A percentile compares a stretch with the other conserved stretches of the same genome.
Evolutionary conservation across 2,113 vertebrate genomes (phyloP).

Genomic region (Isurus oxyrinchus): DNA sequence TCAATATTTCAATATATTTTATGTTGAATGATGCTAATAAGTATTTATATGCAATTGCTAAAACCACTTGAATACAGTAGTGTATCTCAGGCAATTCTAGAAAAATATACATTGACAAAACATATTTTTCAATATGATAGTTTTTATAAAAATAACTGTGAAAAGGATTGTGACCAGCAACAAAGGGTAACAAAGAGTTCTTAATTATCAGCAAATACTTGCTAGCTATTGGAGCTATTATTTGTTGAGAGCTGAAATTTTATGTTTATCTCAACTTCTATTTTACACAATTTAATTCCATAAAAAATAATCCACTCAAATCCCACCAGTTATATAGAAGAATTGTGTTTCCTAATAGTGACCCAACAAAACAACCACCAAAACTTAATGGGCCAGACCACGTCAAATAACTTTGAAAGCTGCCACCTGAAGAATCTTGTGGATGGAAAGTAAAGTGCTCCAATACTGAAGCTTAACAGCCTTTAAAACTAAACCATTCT

Average conservation of each 20-base stretch:
- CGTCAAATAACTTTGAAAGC: neutral
- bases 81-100: neutral
- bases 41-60: neutral
- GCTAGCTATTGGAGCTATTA: neutral
- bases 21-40: neutral
- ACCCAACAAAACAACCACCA: neutral
- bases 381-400: neutral
- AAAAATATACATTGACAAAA: neutral
- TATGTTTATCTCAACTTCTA: neutral
- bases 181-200: neutral
- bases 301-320: neutral
- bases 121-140: neutral
- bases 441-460: neutral
- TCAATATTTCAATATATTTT: neutral
- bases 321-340: neutral
- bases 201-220: neutral
- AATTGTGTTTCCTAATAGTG: neutral
- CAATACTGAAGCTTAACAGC: too few species aligned
- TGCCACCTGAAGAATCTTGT: too few species aligned
- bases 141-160: neutral
- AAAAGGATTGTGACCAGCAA: neutral
- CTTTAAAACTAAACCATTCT: neutral
- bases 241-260: neutral
- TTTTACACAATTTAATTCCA: neutral
- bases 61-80: neutral